phyloP scores from a whole-genome alignment of 1,140 invertebrate genomes.

The Drosophila sp. region DNA sequence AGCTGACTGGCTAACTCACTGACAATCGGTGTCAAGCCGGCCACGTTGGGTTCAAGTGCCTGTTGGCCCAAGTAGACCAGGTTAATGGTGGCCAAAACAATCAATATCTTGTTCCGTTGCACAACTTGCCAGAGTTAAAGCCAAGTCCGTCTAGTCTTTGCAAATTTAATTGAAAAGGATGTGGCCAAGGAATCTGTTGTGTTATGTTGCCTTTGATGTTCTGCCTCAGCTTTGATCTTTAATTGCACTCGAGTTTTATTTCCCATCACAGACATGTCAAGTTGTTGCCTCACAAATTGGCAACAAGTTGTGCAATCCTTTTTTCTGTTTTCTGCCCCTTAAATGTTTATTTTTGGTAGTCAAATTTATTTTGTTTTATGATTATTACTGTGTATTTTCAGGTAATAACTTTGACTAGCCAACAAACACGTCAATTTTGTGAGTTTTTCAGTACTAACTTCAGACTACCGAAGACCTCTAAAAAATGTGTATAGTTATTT shows the following conservation, averaged over 20 bases:
- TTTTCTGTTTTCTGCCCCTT: neutral
- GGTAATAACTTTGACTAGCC: conserved; percentile 15
- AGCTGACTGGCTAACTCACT: conserved; percentile 21
- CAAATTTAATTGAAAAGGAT: conserved; percentile 16
- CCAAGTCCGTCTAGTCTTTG: conserved; percentile 6
- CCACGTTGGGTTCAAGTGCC: conserved; percentile 51
- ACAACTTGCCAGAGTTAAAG: conserved; percentile 34
- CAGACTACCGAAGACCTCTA: conserved; percentile 1
- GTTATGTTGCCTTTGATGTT: neutral
- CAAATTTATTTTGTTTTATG: conserved; percentile 13
- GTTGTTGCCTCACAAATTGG: conserved; percentile 4
- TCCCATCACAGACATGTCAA: neutral
- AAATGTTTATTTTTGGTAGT: conserved; percentile 8
- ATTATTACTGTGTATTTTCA: conserved; percentile 1
- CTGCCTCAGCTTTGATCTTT: neutral
- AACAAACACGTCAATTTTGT: neutral
- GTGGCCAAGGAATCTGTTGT: conserved; percentile 1
- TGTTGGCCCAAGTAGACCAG: conserved; percentile 52
- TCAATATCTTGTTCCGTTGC: conserved; percentile 46
- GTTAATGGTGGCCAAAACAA: conserved; percentile 51
- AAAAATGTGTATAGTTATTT: conserved; percentile 3
- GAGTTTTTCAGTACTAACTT: neutral
- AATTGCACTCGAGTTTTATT: conserved; percentile 6
- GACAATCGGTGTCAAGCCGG: conserved; percentile 49
- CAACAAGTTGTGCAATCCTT: conserved; percentile 1